phyloP scores from a whole-genome alignment of 2,113 vertebrate species.

The Bufo gargarizans region DNA sequence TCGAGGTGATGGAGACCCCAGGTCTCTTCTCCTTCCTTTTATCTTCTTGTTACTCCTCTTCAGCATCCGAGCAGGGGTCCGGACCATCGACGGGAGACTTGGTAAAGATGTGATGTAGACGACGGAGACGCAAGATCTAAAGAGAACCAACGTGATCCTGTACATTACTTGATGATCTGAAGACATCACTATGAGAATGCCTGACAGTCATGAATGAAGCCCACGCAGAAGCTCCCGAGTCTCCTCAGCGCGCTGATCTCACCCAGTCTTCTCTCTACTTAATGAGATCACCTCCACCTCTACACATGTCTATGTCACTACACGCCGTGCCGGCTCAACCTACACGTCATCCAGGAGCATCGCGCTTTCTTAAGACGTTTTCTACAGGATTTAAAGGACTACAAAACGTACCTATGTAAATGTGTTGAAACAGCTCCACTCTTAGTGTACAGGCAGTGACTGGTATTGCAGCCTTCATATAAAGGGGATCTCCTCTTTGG shows the following conservation, averaged over 20 bases:
- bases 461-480: too few relatives aligned
- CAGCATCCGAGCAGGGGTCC: not conserved
- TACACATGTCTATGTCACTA: not conserved
- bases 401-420: too few relatives aligned
- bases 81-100: not conserved
- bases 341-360: not conserved
- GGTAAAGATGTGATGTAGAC: not conserved
- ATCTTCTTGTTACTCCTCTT: too few relatives aligned
- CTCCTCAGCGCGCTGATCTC: not conserved
- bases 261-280: not conserved
- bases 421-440: too few relatives aligned
- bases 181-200: not conserved
- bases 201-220: not conserved
- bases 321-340: not conserved
- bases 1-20: too few relatives aligned
- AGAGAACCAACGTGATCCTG: not conserved
- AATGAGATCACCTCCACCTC: not conserved
- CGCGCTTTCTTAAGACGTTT: not conserved
- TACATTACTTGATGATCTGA: not conserved
- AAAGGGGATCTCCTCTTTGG: too few relatives aligned
- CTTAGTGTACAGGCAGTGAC: too few relatives aligned
- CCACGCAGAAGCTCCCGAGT: not conserved
- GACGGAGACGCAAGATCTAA: not conserved
- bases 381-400: not conserved
- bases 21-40: too few relatives aligned